Conservation (phyloP, 2,797 vertebrate genomes). For the Pantherophis alleghaniensis region DNA sequence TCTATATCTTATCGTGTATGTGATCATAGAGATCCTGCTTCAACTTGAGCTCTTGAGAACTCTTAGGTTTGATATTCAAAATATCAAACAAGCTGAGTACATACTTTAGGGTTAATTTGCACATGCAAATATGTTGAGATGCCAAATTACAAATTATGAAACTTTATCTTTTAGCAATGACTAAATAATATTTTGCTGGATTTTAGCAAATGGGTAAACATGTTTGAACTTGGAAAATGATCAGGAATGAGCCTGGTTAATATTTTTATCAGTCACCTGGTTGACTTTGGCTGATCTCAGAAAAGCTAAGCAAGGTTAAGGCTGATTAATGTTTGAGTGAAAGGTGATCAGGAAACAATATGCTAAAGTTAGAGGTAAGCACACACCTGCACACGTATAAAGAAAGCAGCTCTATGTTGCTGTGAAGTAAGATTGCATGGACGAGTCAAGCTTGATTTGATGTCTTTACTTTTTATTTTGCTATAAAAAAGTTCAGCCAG, state of each 20-base stretch:
- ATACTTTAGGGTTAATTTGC: not conserved
- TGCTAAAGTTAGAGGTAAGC: not conserved
- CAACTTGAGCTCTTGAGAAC: not conserved
- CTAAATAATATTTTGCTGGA: not conserved
- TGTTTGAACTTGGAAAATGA: not conserved
- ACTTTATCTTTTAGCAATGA: not conserved
- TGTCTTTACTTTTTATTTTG: not conserved
- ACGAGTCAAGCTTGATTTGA: not conserved
- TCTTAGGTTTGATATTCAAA: constrained; percentile 4
- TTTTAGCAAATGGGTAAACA: not conserved
- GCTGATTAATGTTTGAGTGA: not conserved
- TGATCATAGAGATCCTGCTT: not conserved
- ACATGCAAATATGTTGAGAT: not conserved
- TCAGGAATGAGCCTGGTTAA: not conserved
- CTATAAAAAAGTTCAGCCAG: not conserved
- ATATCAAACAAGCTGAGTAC: not conserved
- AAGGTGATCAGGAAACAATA: not conserved
- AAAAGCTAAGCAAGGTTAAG: not conserved
- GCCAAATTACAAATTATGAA: not conserved
- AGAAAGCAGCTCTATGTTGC: not conserved
- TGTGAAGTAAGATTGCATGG: not conserved
- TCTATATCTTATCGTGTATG: not conserved
- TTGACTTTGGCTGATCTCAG: not conserved
- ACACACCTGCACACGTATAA: not conserved
- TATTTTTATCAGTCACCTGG: not conserved